phyloP scores from a whole-genome alignment of 92 coral and sea anemone genomes.

The Epizoanthus fatuus region DNA sequence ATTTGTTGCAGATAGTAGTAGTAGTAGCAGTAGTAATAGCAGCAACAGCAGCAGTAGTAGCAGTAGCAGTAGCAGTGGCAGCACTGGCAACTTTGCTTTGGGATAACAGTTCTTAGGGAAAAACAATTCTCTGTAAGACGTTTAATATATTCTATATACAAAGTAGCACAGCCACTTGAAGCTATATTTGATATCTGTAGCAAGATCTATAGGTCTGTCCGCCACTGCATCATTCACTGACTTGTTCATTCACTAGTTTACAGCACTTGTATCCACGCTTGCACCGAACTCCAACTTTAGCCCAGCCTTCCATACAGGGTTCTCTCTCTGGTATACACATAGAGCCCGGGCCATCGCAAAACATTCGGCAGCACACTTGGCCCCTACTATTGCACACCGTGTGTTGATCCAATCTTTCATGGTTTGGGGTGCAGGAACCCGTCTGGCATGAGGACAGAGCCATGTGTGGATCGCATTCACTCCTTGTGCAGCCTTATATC shows the following conservation, averaged over 20 bases:
- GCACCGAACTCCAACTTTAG: slow-evolving; percentile 9
- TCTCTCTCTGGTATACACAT: slow-evolving; percentile 61
- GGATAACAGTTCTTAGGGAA: no score
- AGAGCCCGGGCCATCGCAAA: slow-evolving; percentile 57
- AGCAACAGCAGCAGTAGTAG: no score
- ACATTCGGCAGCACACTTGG: slow-evolving; percentile 61
- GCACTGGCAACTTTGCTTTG: no score
- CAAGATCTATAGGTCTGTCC: no score
- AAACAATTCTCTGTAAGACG: no score
- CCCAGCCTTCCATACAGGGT: slow-evolving; percentile 58
- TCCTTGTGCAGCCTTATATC: slow-evolving; percentile 51
- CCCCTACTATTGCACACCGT: slow-evolving; percentile 38
- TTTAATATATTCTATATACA: no score
- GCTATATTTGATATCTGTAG: no score
- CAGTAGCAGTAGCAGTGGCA: no score
- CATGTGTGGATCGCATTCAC: slow-evolving; percentile 63
- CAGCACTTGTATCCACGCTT: slow-evolving; percentile 67
- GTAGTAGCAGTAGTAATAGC: no score
- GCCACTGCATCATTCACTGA: not conserved
- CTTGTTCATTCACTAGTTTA: not conserved
- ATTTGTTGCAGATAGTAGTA: no score
- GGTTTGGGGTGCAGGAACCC: slow-evolving; percentile 54
- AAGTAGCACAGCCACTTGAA: no score
- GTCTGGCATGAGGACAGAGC: slow-evolving; percentile 66
- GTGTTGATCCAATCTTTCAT: slow-evolving; percentile 22